A percentile compares a stretch with the other conserved stretches of the same genome.
Conservation (phyloP, 2,888 invertebrate species). For the Cryptocephalus primarius region DNA sequence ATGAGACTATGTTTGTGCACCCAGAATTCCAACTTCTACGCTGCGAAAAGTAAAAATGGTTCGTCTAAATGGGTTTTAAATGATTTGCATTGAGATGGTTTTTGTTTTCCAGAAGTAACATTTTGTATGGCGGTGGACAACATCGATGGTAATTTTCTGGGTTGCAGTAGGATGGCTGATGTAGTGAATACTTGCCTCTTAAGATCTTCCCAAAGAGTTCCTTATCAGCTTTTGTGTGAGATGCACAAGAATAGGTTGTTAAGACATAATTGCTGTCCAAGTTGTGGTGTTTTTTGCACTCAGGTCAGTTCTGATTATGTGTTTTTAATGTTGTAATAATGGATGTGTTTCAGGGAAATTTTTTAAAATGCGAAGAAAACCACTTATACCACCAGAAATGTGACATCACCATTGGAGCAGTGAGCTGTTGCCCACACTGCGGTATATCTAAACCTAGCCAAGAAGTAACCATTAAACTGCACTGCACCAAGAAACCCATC, state of each 20-base stretch:
- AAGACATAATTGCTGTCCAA: slow-evolving; percentile 80
- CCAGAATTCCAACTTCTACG: slow-evolving; percentile 24
- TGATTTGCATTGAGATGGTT: background rate
- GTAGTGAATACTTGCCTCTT: slow-evolving; percentile 47
- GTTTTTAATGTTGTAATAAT: background rate
- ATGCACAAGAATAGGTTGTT: slow-evolving; percentile 65
- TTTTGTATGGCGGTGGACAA: slow-evolving; percentile 69
- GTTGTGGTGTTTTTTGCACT: slow-evolving; percentile 82
- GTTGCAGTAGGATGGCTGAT: slow-evolving; percentile 64
- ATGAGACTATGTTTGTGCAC: slow-evolving; percentile 28
- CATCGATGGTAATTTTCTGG: slow-evolving; percentile 62
- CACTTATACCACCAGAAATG: slow-evolving; percentile 82
- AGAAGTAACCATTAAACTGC: slow-evolving; percentile 52
- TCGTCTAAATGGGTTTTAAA: background rate
- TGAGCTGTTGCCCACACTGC: slow-evolving; percentile 60
- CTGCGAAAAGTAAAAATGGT: slow-evolving; percentile 1
- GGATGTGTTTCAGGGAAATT: slow-evolving; percentile 53
- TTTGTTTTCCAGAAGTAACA: slow-evolving; percentile 39
- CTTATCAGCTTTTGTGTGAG: slow-evolving; percentile 69
- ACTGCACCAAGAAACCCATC: slow-evolving; percentile 49
- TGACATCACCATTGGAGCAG: slow-evolving; percentile 33
- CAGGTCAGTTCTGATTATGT: slow-evolving; percentile 44
- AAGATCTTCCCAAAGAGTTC: slow-evolving; percentile 62
- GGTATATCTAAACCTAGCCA: slow-evolving; percentile 46
- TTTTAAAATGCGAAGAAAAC: slow-evolving; percentile 64